phyloP scores from a whole-genome alignment of 2,797 vertebrate species.

The Masticophis lateralis region DNA sequence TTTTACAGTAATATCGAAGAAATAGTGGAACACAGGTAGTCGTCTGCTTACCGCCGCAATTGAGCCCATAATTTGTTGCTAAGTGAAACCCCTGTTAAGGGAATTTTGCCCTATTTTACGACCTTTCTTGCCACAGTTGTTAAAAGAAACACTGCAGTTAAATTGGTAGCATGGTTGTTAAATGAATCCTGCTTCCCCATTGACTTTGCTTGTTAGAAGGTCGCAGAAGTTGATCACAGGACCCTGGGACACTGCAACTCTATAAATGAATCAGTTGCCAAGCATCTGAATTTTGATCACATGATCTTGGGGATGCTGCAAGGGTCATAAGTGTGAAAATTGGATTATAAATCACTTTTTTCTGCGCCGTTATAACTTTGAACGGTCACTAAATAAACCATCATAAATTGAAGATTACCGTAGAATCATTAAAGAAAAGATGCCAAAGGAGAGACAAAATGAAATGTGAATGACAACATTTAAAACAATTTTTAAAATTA shows the following conservation, averaged over 20 bases:
- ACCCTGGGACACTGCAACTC: no score
- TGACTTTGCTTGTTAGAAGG: no score
- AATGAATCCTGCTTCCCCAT: no score
- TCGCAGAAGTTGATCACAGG: no score
- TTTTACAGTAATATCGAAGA: not conserved
- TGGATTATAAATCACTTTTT: no score
- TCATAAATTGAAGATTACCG: no score
- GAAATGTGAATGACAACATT: not conserved
- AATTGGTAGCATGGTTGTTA: no score
- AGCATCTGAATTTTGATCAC: not conserved
- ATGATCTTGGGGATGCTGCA: not conserved
- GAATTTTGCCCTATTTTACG: no score
- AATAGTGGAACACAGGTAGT: not conserved
- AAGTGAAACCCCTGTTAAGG: no score
- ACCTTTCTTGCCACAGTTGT: no score
- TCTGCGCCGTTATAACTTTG: no score
- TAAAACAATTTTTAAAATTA: not conserved
- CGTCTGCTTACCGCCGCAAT: not conserved
- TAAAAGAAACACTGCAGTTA: not conserved
- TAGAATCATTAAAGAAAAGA: not conserved
- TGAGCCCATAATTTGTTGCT: not conserved
- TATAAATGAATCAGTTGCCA: no score
- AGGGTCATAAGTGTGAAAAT: not conserved
- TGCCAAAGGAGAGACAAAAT: not conserved
- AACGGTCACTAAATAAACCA: not conserved